Conservation (phyloP, 2,797 vertebrate genomes). For the Lagocephalus sceleratus region DNA sequence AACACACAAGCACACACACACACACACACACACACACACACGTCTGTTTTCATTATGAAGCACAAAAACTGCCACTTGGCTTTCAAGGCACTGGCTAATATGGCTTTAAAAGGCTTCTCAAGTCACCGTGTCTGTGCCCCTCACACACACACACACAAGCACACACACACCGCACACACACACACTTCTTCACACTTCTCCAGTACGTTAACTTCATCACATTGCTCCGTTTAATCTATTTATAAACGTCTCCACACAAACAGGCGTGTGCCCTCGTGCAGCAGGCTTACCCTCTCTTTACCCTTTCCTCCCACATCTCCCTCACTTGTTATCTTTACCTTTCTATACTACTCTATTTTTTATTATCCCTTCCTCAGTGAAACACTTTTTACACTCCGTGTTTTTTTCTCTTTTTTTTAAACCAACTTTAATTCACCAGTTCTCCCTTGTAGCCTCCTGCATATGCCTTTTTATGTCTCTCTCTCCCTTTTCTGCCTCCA, state of each 20-base stretch:
- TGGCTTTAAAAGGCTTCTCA: constrained; percentile 59
- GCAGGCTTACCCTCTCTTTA: constrained; percentile 29
- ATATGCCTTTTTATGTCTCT: constrained; percentile 1
- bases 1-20: constrained; percentile 4
- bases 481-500: constrained; percentile 1
- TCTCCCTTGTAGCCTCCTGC: constrained; percentile 6
- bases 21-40: constrained; percentile 4
- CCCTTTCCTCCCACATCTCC: constrained; percentile 10
- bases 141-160: constrained; percentile 13
- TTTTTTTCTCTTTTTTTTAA: constrained; percentile 1
- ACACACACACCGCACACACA: constrained; percentile 6
- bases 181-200: constrained; percentile 3
- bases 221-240: constrained; percentile 39
- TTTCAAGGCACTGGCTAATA: constrained; percentile 63
- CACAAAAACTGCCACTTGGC: constrained; percentile 61
- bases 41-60: constrained; percentile 4
- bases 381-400: neutral
- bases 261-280: constrained; percentile 5
- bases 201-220: constrained; percentile 25
- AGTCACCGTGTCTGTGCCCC: constrained; percentile 14
- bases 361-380: constrained; percentile 2
- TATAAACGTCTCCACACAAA: constrained; percentile 13
- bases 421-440: constrained; percentile 3
- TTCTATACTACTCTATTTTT: constrained; percentile 5
- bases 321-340: constrained; percentile 11